Conservation (phyloP, 2,888 invertebrate genomes). For the Dichetophora obliterata region DNA sequence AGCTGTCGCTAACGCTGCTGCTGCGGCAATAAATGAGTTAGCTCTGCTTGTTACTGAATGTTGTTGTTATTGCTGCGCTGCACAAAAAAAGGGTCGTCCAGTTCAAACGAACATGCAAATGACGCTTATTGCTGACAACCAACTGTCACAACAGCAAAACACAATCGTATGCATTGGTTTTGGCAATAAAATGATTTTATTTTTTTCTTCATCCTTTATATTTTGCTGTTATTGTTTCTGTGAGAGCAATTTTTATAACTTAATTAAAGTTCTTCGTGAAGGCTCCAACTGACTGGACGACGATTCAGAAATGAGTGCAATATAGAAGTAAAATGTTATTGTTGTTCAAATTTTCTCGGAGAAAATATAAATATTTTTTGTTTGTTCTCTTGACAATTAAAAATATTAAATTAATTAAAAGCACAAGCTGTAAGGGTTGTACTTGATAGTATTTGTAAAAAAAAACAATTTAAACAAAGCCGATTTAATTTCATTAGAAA, state of each 20-base stretch:
- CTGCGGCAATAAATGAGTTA: background rate
- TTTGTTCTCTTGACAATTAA: background rate
- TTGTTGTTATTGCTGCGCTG: conserved; percentile 14
- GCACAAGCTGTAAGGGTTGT: too few species aligned
- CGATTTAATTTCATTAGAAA: too few species aligned
- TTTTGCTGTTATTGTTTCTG: background rate
- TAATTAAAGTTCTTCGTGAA: conserved; percentile 17
- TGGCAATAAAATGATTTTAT: conserved; percentile 4
- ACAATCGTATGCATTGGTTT: background rate
- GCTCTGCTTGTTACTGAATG: background rate
- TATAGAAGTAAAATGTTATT: too few species aligned
- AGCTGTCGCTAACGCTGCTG: background rate
- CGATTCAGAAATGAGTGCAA: background rate
- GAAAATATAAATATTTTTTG: background rate
- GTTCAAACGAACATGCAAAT: conserved; percentile 5
- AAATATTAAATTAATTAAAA: background rate
- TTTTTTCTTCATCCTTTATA: background rate
- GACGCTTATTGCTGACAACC: conserved; percentile 14
- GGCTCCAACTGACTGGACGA: background rate
- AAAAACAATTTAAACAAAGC: too few species aligned
- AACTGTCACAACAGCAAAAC: conserved; percentile 11
- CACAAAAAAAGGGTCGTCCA: background rate
- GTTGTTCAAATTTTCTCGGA: too few species aligned
- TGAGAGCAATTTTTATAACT: conserved; percentile 12
- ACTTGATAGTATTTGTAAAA: too few species aligned